A percentile compares a stretch with the other conserved stretches of the same genome.
Evolutionary conservation across 2,888 invertebrate species (phyloP).

Genomic region (Trimorus sp.): DNA sequence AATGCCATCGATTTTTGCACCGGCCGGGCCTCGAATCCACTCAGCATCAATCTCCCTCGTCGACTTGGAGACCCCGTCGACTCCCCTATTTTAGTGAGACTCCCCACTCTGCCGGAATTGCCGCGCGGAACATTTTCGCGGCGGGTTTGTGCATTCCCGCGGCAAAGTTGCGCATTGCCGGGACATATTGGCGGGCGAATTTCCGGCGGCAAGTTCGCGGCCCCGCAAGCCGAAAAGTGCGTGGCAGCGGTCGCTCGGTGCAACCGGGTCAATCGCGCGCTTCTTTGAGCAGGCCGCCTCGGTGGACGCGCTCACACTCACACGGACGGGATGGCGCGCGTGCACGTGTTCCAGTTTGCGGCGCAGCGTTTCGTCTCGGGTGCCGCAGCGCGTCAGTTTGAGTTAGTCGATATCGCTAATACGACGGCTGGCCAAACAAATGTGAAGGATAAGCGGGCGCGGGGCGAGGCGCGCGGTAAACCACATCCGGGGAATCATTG

Average conservation of each 20-base stretch:
- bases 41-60: too few species aligned
- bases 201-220: too few species aligned
- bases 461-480: constrained; percentile 56
- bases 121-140: too few species aligned
- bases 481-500: constrained; percentile 64
- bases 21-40: too few species aligned
- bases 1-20: too few species aligned
- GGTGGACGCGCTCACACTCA: not conserved
- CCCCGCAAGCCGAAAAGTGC: constrained; percentile 24
- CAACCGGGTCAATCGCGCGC: constrained; percentile 37
- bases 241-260: constrained; percentile 16
- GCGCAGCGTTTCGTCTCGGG: constrained; percentile 31
- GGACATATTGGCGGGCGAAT: too few species aligned
- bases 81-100: too few species aligned
- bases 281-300: constrained; percentile 24
- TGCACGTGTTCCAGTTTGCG: constrained; percentile 29
- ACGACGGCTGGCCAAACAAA: constrained; percentile 60
- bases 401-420: constrained; percentile 59
- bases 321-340: not conserved
- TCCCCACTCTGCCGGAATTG: too few species aligned
- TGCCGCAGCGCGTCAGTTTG: constrained; percentile 54
- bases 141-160: too few species aligned
- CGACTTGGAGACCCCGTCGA: too few species aligned
- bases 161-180: too few species aligned
- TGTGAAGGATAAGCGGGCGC: constrained; percentile 54